phyloP scores from a whole-genome alignment of 2,797 vertebrate species.

The Lindbergichthys nudifrons region DNA sequence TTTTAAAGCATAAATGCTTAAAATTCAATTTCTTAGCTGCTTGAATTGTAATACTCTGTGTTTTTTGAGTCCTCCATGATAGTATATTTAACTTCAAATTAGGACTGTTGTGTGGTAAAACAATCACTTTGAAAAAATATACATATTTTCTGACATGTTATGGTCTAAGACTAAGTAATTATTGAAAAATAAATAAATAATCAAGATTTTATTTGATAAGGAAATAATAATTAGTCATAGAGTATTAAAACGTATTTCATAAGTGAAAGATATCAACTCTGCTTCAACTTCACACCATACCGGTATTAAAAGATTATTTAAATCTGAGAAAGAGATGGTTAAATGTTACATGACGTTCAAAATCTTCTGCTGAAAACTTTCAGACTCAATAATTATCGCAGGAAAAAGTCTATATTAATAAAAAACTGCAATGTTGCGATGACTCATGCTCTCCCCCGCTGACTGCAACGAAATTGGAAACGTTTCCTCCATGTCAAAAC shows the following conservation, averaged over 20 bases:
- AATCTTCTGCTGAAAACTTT: background rate
- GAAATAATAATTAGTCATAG: background rate
- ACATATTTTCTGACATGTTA: background rate
- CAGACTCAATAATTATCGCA: slow-evolving; percentile 14
- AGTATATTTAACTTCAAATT: background rate
- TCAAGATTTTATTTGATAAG: background rate
- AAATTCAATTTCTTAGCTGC: background rate
- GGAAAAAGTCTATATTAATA: slow-evolving; percentile 11
- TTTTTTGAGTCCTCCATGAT: background rate
- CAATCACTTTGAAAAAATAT: background rate
- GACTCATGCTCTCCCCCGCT: slow-evolving; percentile 43
- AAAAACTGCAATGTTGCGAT: slow-evolving; percentile 24
- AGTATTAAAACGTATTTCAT: background rate
- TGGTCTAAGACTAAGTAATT: background rate
- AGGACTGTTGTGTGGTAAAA: background rate
- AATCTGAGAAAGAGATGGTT: background rate
- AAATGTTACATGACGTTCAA: slow-evolving; percentile 3
- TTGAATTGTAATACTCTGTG: background rate
- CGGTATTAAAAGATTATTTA: too few species aligned
- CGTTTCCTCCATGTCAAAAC: slow-evolving; percentile 44
- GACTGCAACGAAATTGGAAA: slow-evolving; percentile 31
- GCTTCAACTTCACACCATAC: too few species aligned
- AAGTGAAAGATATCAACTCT: too few species aligned
- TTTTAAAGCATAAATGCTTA: background rate
- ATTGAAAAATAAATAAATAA: too few species aligned